A percentile compares a stretch with the other conserved stretches of the same genome.
These are phyloP conservation scores for Magallana angulata DNA, from an alignment of 1,140 invertebrate species.

Conservation along the genomic window DNA sequence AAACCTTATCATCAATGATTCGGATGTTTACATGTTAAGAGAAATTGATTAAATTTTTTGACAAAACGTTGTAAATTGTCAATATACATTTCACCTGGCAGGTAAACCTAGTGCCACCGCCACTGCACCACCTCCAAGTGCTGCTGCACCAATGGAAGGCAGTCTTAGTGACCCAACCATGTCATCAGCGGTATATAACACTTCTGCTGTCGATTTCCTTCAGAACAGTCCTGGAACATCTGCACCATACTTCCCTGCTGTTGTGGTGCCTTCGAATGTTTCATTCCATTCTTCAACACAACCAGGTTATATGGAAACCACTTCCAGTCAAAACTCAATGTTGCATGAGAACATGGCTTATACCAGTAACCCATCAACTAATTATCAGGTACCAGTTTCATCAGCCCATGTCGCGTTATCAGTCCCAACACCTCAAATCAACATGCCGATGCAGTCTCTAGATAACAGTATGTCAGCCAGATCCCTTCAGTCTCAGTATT, in stretches of 20 bases:
- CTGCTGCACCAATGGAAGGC: too few species aligned
- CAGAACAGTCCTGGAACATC: background rate
- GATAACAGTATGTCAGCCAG: background rate
- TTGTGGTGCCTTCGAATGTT: background rate
- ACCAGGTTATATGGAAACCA: slow-evolving; percentile 2
- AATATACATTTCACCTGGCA: background rate
- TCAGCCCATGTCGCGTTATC: background rate
- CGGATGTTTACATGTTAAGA: too few species aligned
- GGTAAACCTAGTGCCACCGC: slow-evolving; percentile 2
- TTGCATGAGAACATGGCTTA: background rate
- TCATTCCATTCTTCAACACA: slow-evolving; percentile 11
- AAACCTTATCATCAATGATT: too few species aligned
- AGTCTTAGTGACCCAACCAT: too few species aligned
- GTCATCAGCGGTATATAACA: too few species aligned
- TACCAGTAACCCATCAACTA: background rate
- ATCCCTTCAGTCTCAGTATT: background rate
- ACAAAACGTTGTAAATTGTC: too few species aligned
- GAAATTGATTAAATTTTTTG: too few species aligned
- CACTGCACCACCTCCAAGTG: background rate
- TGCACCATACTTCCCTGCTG: background rate
- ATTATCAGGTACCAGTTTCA: background rate
- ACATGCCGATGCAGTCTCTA: background rate
- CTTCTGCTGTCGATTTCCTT: background rate
- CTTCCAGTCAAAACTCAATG: background rate
- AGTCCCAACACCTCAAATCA: background rate